Base-by-base conservation (phyloP, 2,888 invertebrate genomes). In the Allygus modestus region DNA sequence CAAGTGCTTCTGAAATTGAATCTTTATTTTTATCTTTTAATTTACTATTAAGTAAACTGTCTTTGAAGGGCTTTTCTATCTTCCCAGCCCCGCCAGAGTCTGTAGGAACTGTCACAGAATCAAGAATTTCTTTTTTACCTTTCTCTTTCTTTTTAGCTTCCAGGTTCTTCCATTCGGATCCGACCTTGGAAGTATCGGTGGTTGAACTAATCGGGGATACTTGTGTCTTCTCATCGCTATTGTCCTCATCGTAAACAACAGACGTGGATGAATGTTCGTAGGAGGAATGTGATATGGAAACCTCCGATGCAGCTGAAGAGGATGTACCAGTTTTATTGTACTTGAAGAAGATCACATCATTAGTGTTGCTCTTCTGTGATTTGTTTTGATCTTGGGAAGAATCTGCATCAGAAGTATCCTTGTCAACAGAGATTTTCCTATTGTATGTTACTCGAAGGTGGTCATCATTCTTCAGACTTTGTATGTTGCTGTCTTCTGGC, bases 1-100 rank as follows among this genome's bases (percentile, higher is more conserved):
- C 83, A 83, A 75, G 75, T 83, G 83, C 83, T 75, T 83, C 83
- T 83, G 83, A 46, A 73, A 41, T 83, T 73, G 79, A 79, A 33
- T 79, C 79, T 79, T 79, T 77, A 43, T 43, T 77, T 20, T 79
- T 79, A 17, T 79, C 79, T 58, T 79, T 79, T 58, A 58, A 58
- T 17, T 79, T 79, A 54, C 12, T 23, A 79, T 37, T 58, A 23
- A 79, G 46, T 77, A 51, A 43, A 37, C 51, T 79, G 54, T 79
- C 79, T 58, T 79, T 79, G 11, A 54, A 79, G 58, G 79, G 79
- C 37, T 79, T 79, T 58, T 79, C 79, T 31, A 79, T 17, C n/a
- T 41, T 77, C 15, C 75, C 46, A 15, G 46, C 46, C 58, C 58
- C 58, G n/a, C n/a, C n/a, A 33, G 46, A 28, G 37, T 79, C 79